Percentiles rank a stretch among this genome's conserved stretches.
Conservation (phyloP, 37 sponge, comb jelly and placozoan genomes). For the Theonella swinhoei region DNA sequence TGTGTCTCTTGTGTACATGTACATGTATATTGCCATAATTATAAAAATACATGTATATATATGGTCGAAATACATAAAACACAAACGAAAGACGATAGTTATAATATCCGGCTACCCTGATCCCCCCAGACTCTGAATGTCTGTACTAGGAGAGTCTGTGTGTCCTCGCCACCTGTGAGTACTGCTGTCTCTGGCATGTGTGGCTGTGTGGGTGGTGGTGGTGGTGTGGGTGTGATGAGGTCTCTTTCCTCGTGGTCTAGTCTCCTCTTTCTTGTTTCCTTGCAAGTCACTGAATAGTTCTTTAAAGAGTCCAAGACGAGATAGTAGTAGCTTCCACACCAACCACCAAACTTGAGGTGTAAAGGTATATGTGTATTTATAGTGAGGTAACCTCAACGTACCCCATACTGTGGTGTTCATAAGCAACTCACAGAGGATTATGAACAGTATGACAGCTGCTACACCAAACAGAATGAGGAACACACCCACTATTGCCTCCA, state of each 20-base stretch:
- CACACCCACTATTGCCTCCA: slow-evolving; percentile 13
- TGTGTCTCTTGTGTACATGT: too few relatives aligned
- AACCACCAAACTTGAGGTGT: slow-evolving; percentile 69
- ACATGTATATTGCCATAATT: too few relatives aligned
- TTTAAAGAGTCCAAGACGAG: slow-evolving; percentile 44
- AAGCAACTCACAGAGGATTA: slow-evolving; percentile 41
- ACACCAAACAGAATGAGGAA: slow-evolving; percentile 35
- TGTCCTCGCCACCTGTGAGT: too few relatives aligned
- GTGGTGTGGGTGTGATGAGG: not conserved
- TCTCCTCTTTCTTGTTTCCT: not conserved
- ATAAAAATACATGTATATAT: too few relatives aligned
- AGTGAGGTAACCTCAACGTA: not conserved
- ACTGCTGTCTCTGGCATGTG: too few relatives aligned
- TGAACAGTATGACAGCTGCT: slow-evolving; percentile 16
- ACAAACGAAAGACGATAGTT: too few relatives aligned
- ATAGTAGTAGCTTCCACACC: slow-evolving; percentile 69
- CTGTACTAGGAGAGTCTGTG: too few relatives aligned
- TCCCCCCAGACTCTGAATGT: too few relatives aligned
- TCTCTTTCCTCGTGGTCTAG: not conserved
- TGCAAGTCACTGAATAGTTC: slow-evolving; percentile 33
- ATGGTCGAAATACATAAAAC: too few relatives aligned
- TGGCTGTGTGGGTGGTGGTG: not conserved
- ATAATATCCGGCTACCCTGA: too few relatives aligned
- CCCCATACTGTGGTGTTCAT: too few relatives aligned
- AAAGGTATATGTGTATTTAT: not conserved